Percentiles rank a stretch among this genome's conserved stretches.
These are phyloP conservation scores for Drosophila cardini DNA, from an alignment of 1,140 invertebrate genomes.

Conservation along the genomic window DNA sequence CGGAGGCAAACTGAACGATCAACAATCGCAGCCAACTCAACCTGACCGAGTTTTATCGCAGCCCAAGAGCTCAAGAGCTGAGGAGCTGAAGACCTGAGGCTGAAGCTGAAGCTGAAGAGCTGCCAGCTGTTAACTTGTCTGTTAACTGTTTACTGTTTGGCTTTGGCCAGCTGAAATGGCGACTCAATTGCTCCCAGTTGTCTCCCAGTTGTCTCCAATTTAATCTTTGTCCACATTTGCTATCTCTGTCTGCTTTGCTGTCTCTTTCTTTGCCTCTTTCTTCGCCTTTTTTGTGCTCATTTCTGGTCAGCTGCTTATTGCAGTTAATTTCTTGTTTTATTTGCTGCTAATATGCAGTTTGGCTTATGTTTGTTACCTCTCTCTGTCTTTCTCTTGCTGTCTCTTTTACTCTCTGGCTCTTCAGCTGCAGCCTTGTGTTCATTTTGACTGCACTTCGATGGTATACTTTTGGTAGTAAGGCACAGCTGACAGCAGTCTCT, in stretches of 20 bases:
- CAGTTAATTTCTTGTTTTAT: constrained; percentile 41
- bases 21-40: constrained; percentile 2
- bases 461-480: constrained; percentile 1
- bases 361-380: neutral
- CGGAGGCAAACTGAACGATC: constrained; percentile 36
- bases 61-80: constrained; percentile 6
- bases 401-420: constrained; percentile 25
- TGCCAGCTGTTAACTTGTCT: too few species aligned
- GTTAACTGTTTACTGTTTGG: too few species aligned
- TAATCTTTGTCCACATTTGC: constrained; percentile 9
- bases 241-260: constrained; percentile 8
- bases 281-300: constrained; percentile 21
- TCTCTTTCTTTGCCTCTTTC: constrained; percentile 19
- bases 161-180: too few species aligned
- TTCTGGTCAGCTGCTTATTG: constrained; percentile 23
- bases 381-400: constrained; percentile 18
- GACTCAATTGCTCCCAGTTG: too few species aligned
- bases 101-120: neutral
- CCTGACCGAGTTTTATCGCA: constrained; percentile 34
- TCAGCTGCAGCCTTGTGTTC: constrained; percentile 35
- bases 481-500: constrained; percentile 31
- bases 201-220: neutral
- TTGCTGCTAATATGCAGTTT: constrained; percentile 30
- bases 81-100: neutral
- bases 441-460: constrained; percentile 45